A percentile compares a stretch with the other conserved stretches of the same genome.
phyloP scores from a whole-genome alignment of 2,888 invertebrate genomes.

The Eupithecia abbreviata region DNA sequence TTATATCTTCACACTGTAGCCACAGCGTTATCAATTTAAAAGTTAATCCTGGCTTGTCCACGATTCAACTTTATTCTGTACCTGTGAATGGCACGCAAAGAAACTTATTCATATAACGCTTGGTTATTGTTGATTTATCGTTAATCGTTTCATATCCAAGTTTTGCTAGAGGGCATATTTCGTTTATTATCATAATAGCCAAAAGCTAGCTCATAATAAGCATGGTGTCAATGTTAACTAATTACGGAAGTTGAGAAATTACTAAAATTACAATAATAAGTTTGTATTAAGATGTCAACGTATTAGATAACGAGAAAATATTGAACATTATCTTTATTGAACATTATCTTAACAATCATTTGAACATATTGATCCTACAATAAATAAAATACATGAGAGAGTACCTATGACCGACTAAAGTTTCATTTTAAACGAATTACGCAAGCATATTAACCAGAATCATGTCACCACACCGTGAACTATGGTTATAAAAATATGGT shows the following conservation, averaged over 20 bases:
- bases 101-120: background rate
- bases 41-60: slow-evolving; percentile 2
- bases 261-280: background rate
- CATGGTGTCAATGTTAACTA: slow-evolving; percentile 7
- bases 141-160: background rate
- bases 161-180: slow-evolving; percentile 10
- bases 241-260: background rate
- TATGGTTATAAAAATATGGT: slow-evolving; percentile 49
- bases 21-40: slow-evolving; percentile 7
- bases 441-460: slow-evolving; percentile 29
- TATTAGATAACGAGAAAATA: slow-evolving; percentile 11
- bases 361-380: background rate
- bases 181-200: slow-evolving; percentile 8
- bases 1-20: slow-evolving; percentile 34
- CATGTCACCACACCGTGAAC: slow-evolving; percentile 36
- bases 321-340: background rate
- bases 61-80: background rate
- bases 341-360: too few relatives aligned
- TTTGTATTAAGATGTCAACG: slow-evolving; percentile 2
- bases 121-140: background rate
- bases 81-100: background rate
- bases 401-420: background rate
- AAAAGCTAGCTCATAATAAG: slow-evolving; percentile 12
- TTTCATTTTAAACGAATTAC: slow-evolving; percentile 11
- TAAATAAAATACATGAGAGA: background rate